Percentiles rank a stretch among this genome's conserved stretches.
These are phyloP conservation scores for Bathynomus jamesi DNA, from an alignment of 1,140 invertebrate species.

Conservation along the genomic window DNA sequence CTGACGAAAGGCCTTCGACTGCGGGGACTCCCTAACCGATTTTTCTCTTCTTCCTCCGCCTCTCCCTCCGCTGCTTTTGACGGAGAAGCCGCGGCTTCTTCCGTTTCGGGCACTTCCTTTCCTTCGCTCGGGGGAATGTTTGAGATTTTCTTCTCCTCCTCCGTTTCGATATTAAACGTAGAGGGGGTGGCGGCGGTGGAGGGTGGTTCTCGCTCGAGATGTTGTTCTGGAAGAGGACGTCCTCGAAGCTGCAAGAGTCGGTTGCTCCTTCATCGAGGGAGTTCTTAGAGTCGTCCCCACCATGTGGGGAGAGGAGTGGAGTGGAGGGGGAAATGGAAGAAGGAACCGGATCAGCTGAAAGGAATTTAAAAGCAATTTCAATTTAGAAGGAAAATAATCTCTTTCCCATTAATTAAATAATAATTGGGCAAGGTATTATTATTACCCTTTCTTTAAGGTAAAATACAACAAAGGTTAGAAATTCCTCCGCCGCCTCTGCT, in stretches of 20 bases:
- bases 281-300: neutral
- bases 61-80: too few species aligned
- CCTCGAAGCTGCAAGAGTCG: neutral
- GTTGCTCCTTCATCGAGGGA: neutral
- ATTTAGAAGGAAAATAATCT: too few species aligned
- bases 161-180: neutral
- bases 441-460: too few species aligned
- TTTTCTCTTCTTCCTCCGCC: neutral
- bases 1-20: neutral
- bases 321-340: neutral
- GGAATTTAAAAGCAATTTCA: too few species aligned
- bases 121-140: neutral
- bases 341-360: too few species aligned
- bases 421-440: too few species aligned
- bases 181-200: neutral
- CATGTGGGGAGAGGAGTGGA: neutral
- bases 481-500: too few species aligned
- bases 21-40: neutral
- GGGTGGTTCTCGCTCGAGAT: neutral
- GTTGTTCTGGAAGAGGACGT: neutral
- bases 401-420: too few species aligned
- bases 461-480: too few species aligned
- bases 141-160: neutral
- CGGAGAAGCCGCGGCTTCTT: too few species aligned
- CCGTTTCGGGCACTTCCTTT: too few species aligned